phyloP scores from a whole-genome alignment of 37 sponge, comb jelly and placozoan species.

The Ianthella basta region DNA sequence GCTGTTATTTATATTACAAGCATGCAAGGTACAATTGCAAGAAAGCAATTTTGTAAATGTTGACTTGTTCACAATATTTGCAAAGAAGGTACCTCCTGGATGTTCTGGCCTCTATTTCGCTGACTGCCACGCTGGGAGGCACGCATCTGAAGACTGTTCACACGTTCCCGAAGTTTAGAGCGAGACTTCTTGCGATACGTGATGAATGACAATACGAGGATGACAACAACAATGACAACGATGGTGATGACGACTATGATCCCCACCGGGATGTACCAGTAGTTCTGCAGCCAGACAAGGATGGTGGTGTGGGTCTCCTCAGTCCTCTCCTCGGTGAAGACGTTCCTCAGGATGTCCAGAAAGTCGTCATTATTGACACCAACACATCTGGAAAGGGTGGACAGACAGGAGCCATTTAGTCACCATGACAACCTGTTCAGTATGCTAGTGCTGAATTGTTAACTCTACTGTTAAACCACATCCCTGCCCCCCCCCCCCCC shows the following conservation, averaged over 20 bases:
- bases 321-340: slow-evolving; percentile 46
- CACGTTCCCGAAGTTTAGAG: slow-evolving; percentile 32
- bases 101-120: background rate
- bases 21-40: no score
- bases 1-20: no score
- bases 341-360: slow-evolving; percentile 41
- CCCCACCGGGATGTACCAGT: slow-evolving; percentile 76
- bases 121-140: background rate
- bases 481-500: background rate
- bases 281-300: slow-evolving; percentile 62
- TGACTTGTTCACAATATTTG: no score
- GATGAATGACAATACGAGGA: slow-evolving; percentile 69
- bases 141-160: slow-evolving; percentile 13
- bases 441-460: no score
- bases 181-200: slow-evolving; percentile 78
- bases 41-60: no score
- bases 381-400: slow-evolving; percentile 38
- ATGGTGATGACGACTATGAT: slow-evolving; percentile 4
- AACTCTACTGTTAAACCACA: background rate
- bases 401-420: background rate
- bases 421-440: background rate
- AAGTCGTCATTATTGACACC: slow-evolving; percentile 70
- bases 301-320: slow-evolving; percentile 27
- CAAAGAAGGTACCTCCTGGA: no score
- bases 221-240: slow-evolving; percentile 52